Conservation (phyloP, 1,140 invertebrate genomes). For the Diploscapter pachys region DNA sequence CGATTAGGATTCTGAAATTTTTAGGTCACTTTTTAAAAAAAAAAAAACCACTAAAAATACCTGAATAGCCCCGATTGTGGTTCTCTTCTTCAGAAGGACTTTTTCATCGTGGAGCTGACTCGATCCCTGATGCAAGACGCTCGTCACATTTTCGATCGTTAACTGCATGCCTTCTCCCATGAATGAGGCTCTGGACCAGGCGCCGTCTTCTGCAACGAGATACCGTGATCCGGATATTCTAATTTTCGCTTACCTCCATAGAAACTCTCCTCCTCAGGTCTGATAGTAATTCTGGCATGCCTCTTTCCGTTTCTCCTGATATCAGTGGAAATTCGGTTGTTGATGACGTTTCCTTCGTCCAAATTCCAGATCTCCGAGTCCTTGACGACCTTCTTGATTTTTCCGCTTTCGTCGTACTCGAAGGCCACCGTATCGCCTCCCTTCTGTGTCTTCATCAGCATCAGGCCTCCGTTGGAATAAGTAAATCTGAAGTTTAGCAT, state of each 20-base stretch:
- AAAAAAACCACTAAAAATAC: not conserved
- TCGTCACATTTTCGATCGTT: conserved; percentile 9
- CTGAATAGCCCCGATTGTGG: conserved; percentile 16
- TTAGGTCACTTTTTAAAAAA: not conserved
- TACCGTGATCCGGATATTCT: conserved; percentile 3
- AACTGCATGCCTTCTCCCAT: conserved; percentile 13
- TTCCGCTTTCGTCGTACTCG: conserved; percentile 21
- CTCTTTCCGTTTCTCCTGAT: not conserved
- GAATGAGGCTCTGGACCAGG: conserved; percentile 2
- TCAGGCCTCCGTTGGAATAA: conserved; percentile 14
- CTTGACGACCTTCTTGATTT: conserved; percentile 5
- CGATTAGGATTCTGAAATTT: conserved; percentile 18
- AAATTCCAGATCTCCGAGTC: conserved; percentile 14
- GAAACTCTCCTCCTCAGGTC: not conserved
- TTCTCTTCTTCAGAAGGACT: conserved; percentile 18
- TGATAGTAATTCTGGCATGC: not conserved
- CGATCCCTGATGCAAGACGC: conserved; percentile 16
- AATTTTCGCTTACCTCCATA: not conserved
- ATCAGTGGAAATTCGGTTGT: not conserved
- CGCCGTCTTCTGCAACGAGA: conserved; percentile 1
- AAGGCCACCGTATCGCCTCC: conserved; percentile 18
- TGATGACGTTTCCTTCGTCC: conserved; percentile 5
- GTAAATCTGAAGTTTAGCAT: conserved; percentile 9
- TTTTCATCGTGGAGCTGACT: conserved; percentile 13
- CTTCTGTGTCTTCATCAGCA: conserved; percentile 10